These are phyloP conservation scores for Drosophila helvetica DNA, from an alignment of 2,888 invertebrate species.

Conservation along the genomic window DNA sequence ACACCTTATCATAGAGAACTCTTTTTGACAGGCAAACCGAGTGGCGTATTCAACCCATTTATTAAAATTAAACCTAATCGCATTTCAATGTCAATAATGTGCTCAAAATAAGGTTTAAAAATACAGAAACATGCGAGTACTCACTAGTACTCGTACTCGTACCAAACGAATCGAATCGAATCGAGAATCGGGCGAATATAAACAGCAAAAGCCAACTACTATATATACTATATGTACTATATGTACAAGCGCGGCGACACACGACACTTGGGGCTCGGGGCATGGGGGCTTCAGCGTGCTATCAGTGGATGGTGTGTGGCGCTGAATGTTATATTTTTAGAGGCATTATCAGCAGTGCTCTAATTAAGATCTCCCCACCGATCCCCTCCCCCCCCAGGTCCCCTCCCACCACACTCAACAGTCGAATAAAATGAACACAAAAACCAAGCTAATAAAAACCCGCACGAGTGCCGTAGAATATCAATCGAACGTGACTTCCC, in stretches of 20 bases:
- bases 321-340: conserved; percentile 64
- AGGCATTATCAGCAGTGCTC: conserved; percentile 71
- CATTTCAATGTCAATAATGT: conserved; percentile 62
- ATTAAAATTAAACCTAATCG: conserved; percentile 52
- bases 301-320: conserved; percentile 54
- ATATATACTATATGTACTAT: neutral
- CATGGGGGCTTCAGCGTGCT: conserved; percentile 46
- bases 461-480: conserved; percentile 9
- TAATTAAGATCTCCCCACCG: conserved; percentile 75
- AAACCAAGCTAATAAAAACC: conserved; percentile 49
- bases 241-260: conserved; percentile 33
- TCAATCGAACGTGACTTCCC: neutral
- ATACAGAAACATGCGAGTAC: conserved; percentile 20
- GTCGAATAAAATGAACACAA: conserved; percentile 48
- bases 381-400: neutral
- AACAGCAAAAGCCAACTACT: conserved; percentile 31
- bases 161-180: conserved; percentile 5
- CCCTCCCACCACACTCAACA: conserved; percentile 54
- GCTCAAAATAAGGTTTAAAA: conserved; percentile 15
- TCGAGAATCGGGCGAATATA: conserved; percentile 17
- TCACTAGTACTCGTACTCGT: neutral
- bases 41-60: conserved; percentile 54
- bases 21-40: conserved; percentile 14
- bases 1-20: conserved; percentile 21
- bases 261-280: conserved; percentile 52